These are phyloP conservation scores for Drosophila ezoana DNA, from an alignment of 2,888 invertebrate genomes.

Conservation along the genomic window DNA sequence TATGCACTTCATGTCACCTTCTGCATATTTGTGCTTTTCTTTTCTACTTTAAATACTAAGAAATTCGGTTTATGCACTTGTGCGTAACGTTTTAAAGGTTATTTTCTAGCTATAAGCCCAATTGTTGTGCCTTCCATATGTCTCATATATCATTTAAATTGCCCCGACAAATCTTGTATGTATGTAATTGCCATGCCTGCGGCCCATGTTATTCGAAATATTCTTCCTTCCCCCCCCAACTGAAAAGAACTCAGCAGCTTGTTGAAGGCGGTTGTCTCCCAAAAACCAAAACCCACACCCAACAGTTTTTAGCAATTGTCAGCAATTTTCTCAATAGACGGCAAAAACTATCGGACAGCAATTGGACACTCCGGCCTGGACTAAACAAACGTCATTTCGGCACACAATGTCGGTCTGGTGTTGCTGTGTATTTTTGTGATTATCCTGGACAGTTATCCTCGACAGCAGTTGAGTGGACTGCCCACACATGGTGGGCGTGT, in stretches of 20 bases:
- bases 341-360: conserved; percentile 71
- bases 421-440: conserved; percentile 77
- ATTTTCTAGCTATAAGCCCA: background rate
- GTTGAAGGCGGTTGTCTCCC: too few species aligned
- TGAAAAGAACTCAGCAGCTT: conserved; percentile 1
- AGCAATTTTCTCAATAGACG: conserved; percentile 76
- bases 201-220: conserved; percentile 6
- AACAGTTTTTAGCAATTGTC: conserved; percentile 81
- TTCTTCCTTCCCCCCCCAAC: background rate
- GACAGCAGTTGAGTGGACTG: conserved; percentile 32
- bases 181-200: conserved; percentile 48
- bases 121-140: conserved; percentile 21
- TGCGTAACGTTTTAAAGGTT: background rate
- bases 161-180: conserved; percentile 20
- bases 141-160: conserved; percentile 57
- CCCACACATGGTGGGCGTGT: conserved; percentile 80
- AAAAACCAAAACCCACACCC: conserved; percentile 13
- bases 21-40: too few species aligned
- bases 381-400: conserved; percentile 71
- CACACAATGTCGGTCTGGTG: conserved; percentile 41
- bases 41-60: too few species aligned
- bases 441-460: conserved; percentile 69
- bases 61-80: background rate
- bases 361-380: conserved; percentile 13
- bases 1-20: too few species aligned